Evolutionary conservation across 2,888 invertebrate genomes (phyloP), one percentile per base, ranked within the genome.

Genomic region (Sinotaia quadrata): DNA sequence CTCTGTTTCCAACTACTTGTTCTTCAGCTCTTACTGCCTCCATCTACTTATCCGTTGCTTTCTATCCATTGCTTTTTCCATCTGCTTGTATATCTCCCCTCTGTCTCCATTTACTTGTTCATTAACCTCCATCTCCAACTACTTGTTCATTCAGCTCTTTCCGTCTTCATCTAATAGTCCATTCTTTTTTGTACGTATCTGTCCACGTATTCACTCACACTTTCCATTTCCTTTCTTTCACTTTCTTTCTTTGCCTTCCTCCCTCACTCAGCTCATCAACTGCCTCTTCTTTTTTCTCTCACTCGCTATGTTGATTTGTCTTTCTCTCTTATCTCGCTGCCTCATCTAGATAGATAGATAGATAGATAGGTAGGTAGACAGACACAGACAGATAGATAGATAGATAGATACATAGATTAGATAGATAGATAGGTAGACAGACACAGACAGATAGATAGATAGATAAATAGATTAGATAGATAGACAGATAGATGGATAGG

Each of bases 221-320:
- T 41, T 15, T 31, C 31, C 34, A 31, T 54, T 34, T 54, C 31
- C 29, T n/a, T n/a, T 47, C n/a, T 47, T 33, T 27, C 29, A n/a
- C 31, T 47, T 34, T 47, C 31, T 47, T 27, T 29, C 1, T 47
- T n/a, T 49, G 8, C 27, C 18, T 24, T 8, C 29, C 18, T 56
- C n/a, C 33, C 49, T 29, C 61, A 47, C 31, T 49, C 29, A 31
- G 7, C 33, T 29, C 31, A 12, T n/a, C n/a, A n/a, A n/a, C n/a
- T n/a, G n/a, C 31, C 47, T 47, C 47, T 61, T 7, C 3, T 10
- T 61, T 33, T 47, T 2, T 61, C 49, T 49, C 18, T 47, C 41
- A 31, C 31, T 61, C 47, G 29, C 47, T 47, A 31, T 47, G 47
- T 47, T n/a, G 27, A 15, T 60, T 21, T 60, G 31, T 60, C 31